Percentiles rank a stretch among this genome's conserved stretches.
phyloP scores from a whole-genome alignment of 2,888 invertebrate species.

The Girardia tigrina region DNA sequence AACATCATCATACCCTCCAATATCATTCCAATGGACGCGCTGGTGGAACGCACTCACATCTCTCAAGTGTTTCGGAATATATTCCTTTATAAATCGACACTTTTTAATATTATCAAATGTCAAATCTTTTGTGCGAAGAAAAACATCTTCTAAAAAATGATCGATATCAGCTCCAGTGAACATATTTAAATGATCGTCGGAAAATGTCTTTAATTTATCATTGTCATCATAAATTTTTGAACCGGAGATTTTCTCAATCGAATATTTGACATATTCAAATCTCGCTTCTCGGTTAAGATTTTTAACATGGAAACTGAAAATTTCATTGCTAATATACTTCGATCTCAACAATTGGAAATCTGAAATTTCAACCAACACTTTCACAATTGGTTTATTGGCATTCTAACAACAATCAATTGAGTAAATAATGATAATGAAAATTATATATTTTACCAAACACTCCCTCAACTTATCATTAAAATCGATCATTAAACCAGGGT shows the following conservation, averaged over 20 bases:
- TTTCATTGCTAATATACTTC: too few species aligned
- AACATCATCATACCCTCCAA: slow-evolving; percentile 31
- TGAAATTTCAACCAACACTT: too few species aligned
- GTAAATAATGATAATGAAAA: too few species aligned
- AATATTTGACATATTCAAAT: not conserved
- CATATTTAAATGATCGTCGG: not conserved
- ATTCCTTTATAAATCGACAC: not conserved
- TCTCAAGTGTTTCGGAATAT: not conserved
- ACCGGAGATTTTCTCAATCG: not conserved
- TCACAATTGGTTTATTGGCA: too few species aligned
- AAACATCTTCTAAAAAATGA: not conserved
- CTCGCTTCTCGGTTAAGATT: not conserved
- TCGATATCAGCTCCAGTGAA: not conserved
- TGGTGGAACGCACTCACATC: not conserved
- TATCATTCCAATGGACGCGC: slow-evolving; percentile 28
- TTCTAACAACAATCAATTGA: too few species aligned
- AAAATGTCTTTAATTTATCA: not conserved
- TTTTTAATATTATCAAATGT: not conserved
- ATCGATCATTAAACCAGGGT: too few species aligned
- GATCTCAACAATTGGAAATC: too few species aligned
- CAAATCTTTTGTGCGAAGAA: not conserved
- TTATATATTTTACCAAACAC: too few species aligned
- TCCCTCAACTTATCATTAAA: too few species aligned
- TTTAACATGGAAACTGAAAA: not conserved
- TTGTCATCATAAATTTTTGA: not conserved